Evolutionary conservation across 2,888 invertebrate species (phyloP), one percentile per base, ranked within the genome.

Genomic region (Lepidochrysops patricia): DNA sequence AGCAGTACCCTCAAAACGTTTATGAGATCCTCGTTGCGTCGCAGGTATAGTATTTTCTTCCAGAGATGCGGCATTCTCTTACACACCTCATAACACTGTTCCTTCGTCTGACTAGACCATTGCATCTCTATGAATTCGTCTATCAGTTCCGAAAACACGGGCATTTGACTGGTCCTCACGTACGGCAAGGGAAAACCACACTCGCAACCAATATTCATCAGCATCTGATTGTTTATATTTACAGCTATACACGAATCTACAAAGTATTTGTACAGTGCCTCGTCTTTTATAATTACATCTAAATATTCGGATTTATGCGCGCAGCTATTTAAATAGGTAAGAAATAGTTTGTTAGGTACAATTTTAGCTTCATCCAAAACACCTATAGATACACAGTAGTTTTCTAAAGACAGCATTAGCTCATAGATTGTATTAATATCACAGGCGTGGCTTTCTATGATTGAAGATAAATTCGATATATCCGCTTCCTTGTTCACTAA

Each of bases 41-140:
- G 77, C 61, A 91, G 71, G 60, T 87, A 81, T 23, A 93, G 75
- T 66, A 91, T 91, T 66, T 91, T 90, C 60, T 89, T 84, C 91
- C 92, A 93, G 71, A 93, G 82, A 67, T 90, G 91, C 52, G 93
- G 93, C 86, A 93, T 91, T 66, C 80, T 79, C 67, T 87, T 90
- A 65, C 92, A 91, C 43, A 91, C 80, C 66, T 86, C 83, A 37
- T 90, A 85, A 64, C 90, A 90, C 50, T 84, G 82, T 2, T 86
- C 81, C 35, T 80, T 75, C 0, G 83, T 81, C 62, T 85, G 77
- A 63, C 72, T 79, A 4, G 80, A 76, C 77, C 83, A 84, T 66
- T 91, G 90, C 61, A 77, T 86, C 62, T 90, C 89, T 50, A 92
- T 82, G 65, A 93, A 86, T 65, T 83, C 77, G 67, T 90, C 89